These are phyloP conservation scores for Hydriomena furcata DNA, from an alignment of 2,888 invertebrate genomes.

Conservation along the genomic window DNA sequence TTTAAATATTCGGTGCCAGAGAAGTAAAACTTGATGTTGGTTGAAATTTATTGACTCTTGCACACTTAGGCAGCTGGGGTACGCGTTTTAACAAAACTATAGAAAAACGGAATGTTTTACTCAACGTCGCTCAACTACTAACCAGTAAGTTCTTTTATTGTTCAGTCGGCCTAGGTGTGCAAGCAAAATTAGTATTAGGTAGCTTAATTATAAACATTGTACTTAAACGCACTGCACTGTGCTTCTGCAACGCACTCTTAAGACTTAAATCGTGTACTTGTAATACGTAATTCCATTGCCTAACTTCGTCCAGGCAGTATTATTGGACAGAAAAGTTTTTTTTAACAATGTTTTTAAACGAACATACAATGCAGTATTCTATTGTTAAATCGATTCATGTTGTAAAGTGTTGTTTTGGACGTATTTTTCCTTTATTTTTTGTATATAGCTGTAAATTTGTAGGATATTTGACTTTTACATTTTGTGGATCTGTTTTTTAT, in stretches of 20 bases:
- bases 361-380: conserved; percentile 73
- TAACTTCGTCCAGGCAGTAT: conserved; percentile 66
- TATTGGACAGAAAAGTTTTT: conserved; percentile 52
- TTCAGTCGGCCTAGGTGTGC: conserved; percentile 1
- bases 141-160: neutral
- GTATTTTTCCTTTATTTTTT: conserved; percentile 64
- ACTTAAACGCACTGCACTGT: conserved; percentile 69
- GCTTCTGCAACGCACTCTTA: conserved; percentile 68
- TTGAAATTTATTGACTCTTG: conserved; percentile 17
- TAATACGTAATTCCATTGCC: conserved; percentile 52
- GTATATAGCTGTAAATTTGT: conserved; percentile 80
- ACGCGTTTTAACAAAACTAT: too few species aligned
- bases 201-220: conserved; percentile 48
- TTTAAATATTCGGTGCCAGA: conserved; percentile 37
- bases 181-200: conserved; percentile 26
- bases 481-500: conserved; percentile 70
- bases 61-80: neutral
- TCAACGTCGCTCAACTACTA: too few species aligned
- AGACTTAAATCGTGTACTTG: conserved; percentile 46
- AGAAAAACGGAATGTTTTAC: too few species aligned
- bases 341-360: conserved; percentile 41
- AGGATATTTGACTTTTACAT: conserved; percentile 63
- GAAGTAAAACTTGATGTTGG: conserved; percentile 23
- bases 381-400: conserved; percentile 59
- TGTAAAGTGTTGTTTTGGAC: conserved; percentile 68